These are phyloP conservation scores for Drymodes brunneopygia DNA, from an alignment of 2,113 vertebrate species.

Conservation along the genomic window DNA sequence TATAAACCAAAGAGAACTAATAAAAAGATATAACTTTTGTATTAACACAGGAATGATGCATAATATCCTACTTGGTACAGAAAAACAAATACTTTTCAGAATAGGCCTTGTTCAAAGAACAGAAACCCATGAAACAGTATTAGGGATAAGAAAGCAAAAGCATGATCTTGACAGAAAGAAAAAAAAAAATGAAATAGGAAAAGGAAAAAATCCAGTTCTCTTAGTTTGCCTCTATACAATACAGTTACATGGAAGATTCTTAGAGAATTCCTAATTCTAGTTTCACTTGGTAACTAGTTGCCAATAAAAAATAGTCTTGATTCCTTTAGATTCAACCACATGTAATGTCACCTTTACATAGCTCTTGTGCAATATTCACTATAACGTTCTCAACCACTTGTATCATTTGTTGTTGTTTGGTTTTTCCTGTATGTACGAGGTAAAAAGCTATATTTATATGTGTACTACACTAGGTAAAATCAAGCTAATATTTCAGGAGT, in stretches of 20 bases:
- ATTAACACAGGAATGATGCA: neutral
- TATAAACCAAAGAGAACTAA: neutral
- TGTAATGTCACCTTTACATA: rapidly evolving
- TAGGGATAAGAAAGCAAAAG: neutral
- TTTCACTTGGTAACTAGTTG: neutral
- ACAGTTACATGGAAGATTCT: neutral
- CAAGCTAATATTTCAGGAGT: neutral
- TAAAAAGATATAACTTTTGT: neutral
- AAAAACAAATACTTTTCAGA: neutral
- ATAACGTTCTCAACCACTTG: neutral
- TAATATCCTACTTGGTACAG: neutral
- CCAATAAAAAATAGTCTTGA: neutral
- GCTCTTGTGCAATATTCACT: neutral
- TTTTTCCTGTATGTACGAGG: neutral
- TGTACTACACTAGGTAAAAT: neutral
- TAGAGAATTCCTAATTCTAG: neutral
- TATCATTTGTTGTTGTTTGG: neutral
- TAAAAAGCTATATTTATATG: neutral
- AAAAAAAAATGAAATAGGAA: neutral
- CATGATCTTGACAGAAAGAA: neutral
- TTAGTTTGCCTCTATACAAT: neutral
- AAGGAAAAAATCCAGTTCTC: neutral
- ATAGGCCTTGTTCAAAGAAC: neutral
- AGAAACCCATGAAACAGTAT: neutral
- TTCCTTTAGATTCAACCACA: neutral